Conservation (phyloP, 2,113 vertebrate genomes). For the Siphamia tubifer region DNA sequence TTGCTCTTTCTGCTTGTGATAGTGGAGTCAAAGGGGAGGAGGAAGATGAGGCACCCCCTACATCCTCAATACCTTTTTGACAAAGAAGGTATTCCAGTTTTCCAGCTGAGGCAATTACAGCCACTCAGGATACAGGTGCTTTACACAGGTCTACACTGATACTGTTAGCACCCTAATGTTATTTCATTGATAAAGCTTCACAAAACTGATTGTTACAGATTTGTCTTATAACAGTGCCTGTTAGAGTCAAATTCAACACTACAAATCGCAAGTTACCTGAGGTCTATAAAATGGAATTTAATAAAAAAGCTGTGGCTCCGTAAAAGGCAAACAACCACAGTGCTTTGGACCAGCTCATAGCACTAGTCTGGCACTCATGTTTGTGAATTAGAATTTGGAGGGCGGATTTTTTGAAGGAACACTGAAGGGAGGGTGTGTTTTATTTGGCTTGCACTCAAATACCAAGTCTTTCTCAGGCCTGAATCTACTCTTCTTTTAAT, state of each 20-base stretch:
- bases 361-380: no score
- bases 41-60: neutral
- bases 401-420: no score
- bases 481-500: no score
- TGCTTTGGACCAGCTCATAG: no score
- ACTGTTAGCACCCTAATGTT: neutral
- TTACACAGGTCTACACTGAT: neutral
- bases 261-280: no score
- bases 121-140: neutral
- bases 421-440: no score
- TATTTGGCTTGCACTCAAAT: no score
- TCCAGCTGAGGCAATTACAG: neutral
- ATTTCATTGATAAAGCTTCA: neutral
- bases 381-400: no score
- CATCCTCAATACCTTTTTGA: neutral
- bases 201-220: neutral
- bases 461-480: no score
- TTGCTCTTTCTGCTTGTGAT: slow-evolving; percentile 40
- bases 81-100: slow-evolving; percentile 6
- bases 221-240: neutral
- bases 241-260: neutral
- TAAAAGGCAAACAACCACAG: no score
- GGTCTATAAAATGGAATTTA: no score
- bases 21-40: slow-evolving; percentile 5
- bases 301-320: no score